Evolutionary conservation across 2,888 invertebrate genomes (phyloP).

Genomic region (Agrotis ipsilon): DNA sequence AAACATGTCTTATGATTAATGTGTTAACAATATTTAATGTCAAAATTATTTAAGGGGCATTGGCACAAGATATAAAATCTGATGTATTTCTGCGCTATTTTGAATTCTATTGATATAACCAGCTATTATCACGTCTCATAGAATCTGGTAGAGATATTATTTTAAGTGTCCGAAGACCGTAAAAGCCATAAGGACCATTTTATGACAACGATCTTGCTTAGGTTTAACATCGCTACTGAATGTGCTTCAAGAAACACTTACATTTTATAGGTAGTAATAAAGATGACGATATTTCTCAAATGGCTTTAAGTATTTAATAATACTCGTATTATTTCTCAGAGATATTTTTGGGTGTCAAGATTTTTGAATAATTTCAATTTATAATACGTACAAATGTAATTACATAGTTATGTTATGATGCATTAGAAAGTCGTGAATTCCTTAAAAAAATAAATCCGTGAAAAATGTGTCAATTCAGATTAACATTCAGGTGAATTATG

Average conservation of each 20-base stretch:
- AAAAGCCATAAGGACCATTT: slow-evolving; percentile 67
- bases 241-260: slow-evolving; percentile 46
- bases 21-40: no score
- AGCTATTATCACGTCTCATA: slow-evolving; percentile 67
- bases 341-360: background rate
- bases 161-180: slow-evolving; percentile 54
- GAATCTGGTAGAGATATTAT: slow-evolving; percentile 67
- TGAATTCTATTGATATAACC: slow-evolving; percentile 43
- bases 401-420: no score
- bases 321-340: slow-evolving; percentile 10
- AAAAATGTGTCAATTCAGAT: no score
- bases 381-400: no score
- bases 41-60: no score
- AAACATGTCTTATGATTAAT: no score
- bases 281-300: slow-evolving; percentile 31
- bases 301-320: slow-evolving; percentile 24
- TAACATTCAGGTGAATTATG: no score
- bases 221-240: slow-evolving; percentile 58
- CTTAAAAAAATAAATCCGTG: no score
- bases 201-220: slow-evolving; percentile 62
- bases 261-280: slow-evolving; percentile 51
- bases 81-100: slow-evolving; percentile 5
- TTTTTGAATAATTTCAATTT: no score
- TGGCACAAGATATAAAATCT: background rate
- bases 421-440: no score